Conservation (phyloP, 1,140 invertebrate species). For the Phymorhynchus buccinoides region DNA sequence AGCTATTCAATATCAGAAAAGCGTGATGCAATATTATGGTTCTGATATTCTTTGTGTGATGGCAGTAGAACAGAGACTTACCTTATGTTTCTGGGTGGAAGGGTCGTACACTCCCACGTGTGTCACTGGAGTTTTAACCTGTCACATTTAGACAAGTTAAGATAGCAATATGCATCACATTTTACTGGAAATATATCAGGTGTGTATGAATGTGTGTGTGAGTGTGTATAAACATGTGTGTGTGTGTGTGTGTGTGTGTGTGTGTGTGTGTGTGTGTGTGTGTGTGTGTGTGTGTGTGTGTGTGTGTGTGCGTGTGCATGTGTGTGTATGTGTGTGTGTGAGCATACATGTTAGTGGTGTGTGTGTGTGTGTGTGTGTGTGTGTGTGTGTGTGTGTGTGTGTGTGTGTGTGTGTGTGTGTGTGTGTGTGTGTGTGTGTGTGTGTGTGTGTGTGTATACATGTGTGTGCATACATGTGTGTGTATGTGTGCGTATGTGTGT, state of each 20-base stretch:
- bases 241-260: not conserved
- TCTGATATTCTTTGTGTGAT: too few species aligned
- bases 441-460: too few species aligned
- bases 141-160: too few species aligned
- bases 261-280: not conserved
- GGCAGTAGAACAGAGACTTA: constrained; percentile 43
- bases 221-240: too few species aligned
- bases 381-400: not conserved
- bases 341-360: too few species aligned
- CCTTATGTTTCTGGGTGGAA: constrained; percentile 53
- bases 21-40: too few species aligned
- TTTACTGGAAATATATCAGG: not conserved
- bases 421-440: not conserved
- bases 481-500: too few species aligned
- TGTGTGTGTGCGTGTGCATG: not conserved
- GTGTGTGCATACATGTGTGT: too few species aligned
- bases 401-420: not conserved
- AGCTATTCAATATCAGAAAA: too few species aligned
- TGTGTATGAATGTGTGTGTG: too few species aligned
- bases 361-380: too few species aligned
- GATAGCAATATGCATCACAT: not conserved
- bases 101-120: constrained; percentile 65
- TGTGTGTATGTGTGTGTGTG: too few species aligned
- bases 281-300: not conserved
- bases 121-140: constrained; percentile 55